phyloP scores from a whole-genome alignment of 2,113 vertebrate genomes.

The Toxostoma redivivum region DNA sequence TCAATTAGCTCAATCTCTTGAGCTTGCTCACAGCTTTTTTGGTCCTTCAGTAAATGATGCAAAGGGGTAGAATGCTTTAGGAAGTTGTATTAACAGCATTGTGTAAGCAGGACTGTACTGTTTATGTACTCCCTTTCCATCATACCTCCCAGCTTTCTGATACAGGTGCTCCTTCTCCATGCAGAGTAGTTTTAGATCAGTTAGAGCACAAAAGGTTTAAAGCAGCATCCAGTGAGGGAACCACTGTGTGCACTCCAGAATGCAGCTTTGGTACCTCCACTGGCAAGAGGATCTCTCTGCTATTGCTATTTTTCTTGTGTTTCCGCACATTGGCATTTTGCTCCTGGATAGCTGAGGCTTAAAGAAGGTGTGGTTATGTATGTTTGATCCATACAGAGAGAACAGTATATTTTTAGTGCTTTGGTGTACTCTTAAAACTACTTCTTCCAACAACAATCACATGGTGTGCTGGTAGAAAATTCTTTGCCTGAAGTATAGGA shows the following conservation, averaged over 20 bases:
- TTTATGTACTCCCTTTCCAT: neutral
- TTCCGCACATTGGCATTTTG: neutral
- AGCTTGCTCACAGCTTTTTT: neutral
- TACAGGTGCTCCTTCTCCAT: neutral
- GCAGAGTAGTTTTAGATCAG: neutral
- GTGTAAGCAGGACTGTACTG: neutral
- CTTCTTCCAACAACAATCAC: neutral
- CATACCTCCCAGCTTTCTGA: neutral
- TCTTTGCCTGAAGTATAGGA: neutral
- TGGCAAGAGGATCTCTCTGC: neutral
- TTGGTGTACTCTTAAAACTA: neutral
- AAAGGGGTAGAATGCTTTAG: neutral
- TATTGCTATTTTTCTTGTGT: neutral
- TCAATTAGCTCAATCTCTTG: neutral
- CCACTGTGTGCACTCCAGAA: neutral
- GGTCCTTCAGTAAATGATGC: neutral
- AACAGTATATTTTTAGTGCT: neutral
- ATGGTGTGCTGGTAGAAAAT: neutral
- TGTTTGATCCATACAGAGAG: neutral
- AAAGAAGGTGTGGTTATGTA: neutral
- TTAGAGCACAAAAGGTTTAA: neutral
- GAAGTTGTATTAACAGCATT: neutral
- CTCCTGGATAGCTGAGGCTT: neutral
- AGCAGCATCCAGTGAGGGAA: neutral
- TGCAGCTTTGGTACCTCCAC: neutral